Evolutionary conservation across 37 sponge, comb jelly and placozoan genomes (phyloP), one percentile per base, ranked within the genome.

Genomic region (Aplysina aerophoba): DNA sequence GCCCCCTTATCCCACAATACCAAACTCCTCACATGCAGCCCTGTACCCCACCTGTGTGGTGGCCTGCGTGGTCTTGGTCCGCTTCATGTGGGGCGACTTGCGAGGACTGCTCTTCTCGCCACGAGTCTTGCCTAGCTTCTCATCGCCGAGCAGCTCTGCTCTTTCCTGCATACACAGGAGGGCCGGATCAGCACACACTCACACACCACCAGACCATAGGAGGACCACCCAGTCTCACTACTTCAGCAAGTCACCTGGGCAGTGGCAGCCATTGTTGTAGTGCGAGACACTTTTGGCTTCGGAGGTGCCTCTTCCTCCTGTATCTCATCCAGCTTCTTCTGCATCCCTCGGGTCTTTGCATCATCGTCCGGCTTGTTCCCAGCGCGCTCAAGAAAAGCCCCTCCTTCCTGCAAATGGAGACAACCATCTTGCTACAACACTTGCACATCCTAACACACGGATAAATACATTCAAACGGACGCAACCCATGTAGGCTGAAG

Each of bases 291-390:
- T 20, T 54, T 55, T 19, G 91, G 88, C 59, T 83, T 65, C 5
- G 31, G 33, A 38, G 69, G 72, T 24, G 84, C 56, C 62, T 85
- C 63, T 37, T 85, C 59, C 31, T 80, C 62, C 15, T 28, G 77
- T 0, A 89, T 79, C 71, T 93, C 72, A 0, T 89, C 93, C 27
- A 93, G 81, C 27, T 75, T 33, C 75, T 89, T 85, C 61, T 93
- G 90, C 87, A 89, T 90, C 1, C 81, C 90, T 64, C 93, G 58
- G 0, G 93, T 93, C 82, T 89, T 93, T 33, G 67, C 93, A 40
- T 86, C 93, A 40, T 88, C 90, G 72, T 93, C 93, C 16, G 87
- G 86, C 21, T 37, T 31, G 74, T 69, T 83, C 1, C 93, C 93
- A 15, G 82, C 71, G 33, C 66, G 66, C 73, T 85, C 39, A 20